Conservation (phyloP, 2,113 vertebrate genomes). For the Chrysochloris asiatica region DNA sequence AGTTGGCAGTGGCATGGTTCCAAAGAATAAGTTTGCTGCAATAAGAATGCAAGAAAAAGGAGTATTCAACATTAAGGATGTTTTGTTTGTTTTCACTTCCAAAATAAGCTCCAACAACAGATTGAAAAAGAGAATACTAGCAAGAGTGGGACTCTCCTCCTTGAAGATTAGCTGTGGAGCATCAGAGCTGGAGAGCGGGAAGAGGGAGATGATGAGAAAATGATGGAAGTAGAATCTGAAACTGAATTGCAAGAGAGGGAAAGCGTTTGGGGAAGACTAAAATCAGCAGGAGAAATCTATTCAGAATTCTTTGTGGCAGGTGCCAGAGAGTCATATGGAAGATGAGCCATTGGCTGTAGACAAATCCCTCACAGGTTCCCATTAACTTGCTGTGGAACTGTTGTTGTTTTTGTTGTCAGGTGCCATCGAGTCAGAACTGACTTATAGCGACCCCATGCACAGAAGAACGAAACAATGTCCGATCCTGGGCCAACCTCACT, state of each 20-base stretch:
- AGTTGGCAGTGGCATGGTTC: too few relatives aligned
- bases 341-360: background rate
- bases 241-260: background rate
- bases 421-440: too few relatives aligned
- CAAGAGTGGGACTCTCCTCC: background rate
- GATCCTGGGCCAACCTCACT: too few relatives aligned
- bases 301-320: background rate
- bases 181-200: background rate
- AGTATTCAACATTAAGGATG: background rate
- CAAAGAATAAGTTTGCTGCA: too few relatives aligned
- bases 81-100: background rate
- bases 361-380: too few relatives aligned
- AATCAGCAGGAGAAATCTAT: background rate
- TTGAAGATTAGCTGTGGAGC: background rate
- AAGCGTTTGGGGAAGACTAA: rapidly evolving
- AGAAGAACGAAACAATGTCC: too few relatives aligned
- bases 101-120: background rate
- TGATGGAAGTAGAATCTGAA: background rate
- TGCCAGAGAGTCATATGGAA: too few relatives aligned
- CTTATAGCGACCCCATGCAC: too few relatives aligned
- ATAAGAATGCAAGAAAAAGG: background rate
- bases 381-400: rapidly evolving
- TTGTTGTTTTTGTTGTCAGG: too few relatives aligned
- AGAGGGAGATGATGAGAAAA: background rate
- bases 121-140: background rate